Percentiles rank a stretch among this genome's conserved stretches.
Conservation (phyloP, 1,140 invertebrate species). For the Drosophila pectinifera region DNA sequence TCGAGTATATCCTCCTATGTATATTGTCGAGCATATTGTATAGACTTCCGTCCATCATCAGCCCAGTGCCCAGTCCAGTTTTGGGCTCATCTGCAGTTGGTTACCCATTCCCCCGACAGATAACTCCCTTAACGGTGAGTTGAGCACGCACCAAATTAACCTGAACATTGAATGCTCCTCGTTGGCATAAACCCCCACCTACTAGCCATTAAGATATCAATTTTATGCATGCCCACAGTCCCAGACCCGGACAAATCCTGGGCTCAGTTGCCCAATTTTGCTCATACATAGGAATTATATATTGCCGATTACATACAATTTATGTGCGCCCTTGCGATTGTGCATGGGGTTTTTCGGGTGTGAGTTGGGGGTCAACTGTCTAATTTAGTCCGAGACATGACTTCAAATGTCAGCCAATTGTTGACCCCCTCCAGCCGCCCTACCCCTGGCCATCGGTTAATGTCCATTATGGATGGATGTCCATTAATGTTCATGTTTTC, state of each 20-base stretch:
- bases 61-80: conserved; percentile 13
- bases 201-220: conserved; percentile 60
- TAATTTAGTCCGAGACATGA: conserved; percentile 63
- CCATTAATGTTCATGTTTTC: conserved; percentile 65
- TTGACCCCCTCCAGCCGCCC: conserved; percentile 19
- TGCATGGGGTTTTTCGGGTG: conserved; percentile 9
- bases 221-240: conserved; percentile 69
- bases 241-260: conserved; percentile 51
- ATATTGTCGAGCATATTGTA: conserved; percentile 10
- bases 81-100: conserved; percentile 21
- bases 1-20: background rate
- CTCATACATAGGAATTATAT: conserved; percentile 63
- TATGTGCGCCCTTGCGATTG: conserved; percentile 18
- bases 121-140: conserved; percentile 48
- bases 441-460: conserved; percentile 15
- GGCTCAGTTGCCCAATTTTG: conserved; percentile 40
- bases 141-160: conserved; percentile 54
- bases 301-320: conserved; percentile 51
- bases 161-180: conserved; percentile 40
- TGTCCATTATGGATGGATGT: conserved; percentile 67
- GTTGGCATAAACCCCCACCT: conserved; percentile 1
- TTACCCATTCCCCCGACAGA: conserved; percentile 12
- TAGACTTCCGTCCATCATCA: conserved; percentile 24
- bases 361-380: conserved; percentile 25
- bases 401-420: conserved; percentile 58